Evolutionary conservation across 2,113 vertebrate species (phyloP).

Genomic region (Neolamprologus toae): DNA sequence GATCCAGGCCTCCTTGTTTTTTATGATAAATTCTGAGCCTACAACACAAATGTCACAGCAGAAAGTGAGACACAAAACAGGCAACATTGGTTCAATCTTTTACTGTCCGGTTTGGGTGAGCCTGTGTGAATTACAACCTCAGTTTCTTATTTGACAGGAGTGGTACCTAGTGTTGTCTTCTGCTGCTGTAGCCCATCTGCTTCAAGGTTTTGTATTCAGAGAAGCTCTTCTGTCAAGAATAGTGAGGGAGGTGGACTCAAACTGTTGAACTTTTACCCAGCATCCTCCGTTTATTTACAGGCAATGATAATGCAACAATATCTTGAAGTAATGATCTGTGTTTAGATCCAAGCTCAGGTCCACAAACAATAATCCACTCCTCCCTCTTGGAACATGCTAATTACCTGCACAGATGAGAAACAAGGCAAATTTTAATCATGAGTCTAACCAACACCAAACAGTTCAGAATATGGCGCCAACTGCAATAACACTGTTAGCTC

Average conservation of each 20-base stretch:
- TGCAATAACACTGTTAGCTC: neutral
- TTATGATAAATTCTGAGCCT: neutral
- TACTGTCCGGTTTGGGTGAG: neutral
- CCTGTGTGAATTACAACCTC: neutral
- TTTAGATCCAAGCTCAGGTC: neutral
- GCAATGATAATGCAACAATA: neutral
- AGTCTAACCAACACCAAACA: neutral
- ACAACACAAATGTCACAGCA: neutral
- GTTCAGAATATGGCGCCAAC: neutral
- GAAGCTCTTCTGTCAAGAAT: rapidly evolving
- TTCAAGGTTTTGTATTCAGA: rapidly evolving
- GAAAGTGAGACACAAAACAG: neutral
- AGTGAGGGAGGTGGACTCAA: neutral
- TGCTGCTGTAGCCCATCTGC: neutral
- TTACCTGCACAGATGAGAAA: neutral
- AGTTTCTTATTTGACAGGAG: neutral
- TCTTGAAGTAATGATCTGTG: neutral
- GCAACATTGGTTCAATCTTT: neutral
- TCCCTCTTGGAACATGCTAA: neutral
- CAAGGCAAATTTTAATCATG: neutral
- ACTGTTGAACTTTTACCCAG: neutral
- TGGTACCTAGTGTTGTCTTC: neutral
- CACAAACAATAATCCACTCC: neutral
- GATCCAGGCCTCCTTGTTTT: neutral
- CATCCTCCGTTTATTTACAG: neutral